Conservation (phyloP, 2,888 invertebrate genomes). For the Sclerodermus sp. region DNA sequence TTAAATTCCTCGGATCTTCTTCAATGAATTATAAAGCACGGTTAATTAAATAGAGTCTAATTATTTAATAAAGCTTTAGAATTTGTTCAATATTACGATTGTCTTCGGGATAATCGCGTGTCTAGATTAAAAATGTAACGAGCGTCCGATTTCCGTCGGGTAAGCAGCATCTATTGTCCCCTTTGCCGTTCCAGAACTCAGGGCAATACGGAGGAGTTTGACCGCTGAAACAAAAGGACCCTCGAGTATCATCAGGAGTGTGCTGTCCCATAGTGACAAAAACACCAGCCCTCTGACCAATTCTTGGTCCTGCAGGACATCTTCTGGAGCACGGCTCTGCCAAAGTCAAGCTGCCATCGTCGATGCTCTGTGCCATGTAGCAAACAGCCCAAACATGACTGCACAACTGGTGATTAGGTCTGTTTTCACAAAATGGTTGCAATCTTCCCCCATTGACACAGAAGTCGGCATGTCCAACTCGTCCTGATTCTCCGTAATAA, state of each 20-base stretch:
- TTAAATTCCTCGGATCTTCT: too few species aligned
- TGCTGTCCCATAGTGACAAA: conserved; percentile 71
- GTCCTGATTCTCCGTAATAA: conserved; percentile 74
- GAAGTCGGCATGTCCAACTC: conserved; percentile 77
- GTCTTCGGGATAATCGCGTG: too few species aligned
- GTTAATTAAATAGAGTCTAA: too few species aligned
- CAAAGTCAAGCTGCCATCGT: conserved; percentile 56
- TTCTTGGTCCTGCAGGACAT: conserved; percentile 68
- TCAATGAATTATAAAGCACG: too few species aligned
- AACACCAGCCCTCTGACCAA: conserved; percentile 62
- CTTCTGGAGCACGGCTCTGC: conserved; percentile 75
- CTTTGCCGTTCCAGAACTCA: conserved; percentile 57
- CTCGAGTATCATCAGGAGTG: conserved; percentile 71
- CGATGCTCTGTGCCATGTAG: conserved; percentile 77
- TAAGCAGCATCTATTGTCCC: conserved; percentile 72
- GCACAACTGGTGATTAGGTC: conserved; percentile 72
- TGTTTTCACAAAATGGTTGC: conserved; percentile 75
- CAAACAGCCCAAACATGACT: conserved; percentile 81
- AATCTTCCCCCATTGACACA: conserved; percentile 77
- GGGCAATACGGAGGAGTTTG: conserved; percentile 74
- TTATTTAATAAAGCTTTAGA: too few species aligned
- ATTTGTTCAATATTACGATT: too few species aligned
- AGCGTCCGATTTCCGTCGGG: conserved; percentile 6
- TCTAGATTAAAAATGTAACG: not conserved
- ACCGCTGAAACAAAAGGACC: conserved; percentile 71